Base-by-base conservation (phyloP, 2,888 invertebrate genomes). In the Odontomyia ornata region DNA sequence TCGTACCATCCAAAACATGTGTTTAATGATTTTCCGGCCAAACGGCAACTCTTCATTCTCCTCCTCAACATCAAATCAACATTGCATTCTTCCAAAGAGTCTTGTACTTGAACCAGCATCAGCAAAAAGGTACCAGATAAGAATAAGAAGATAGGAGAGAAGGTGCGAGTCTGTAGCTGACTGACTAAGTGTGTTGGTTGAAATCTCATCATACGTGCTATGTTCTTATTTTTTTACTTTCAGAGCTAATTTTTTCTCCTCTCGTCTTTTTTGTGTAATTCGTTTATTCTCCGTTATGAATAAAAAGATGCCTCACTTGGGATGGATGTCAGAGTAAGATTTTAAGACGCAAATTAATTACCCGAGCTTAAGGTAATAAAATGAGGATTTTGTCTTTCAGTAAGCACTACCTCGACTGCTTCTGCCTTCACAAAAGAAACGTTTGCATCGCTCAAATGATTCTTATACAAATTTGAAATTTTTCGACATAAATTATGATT, bases 351-450 rank as follows among this genome's bases (percentile, higher is more conserved):
- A 73, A 73, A 73, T 73, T 73, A 73, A 73, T 73, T 60, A 73
- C 73, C 57, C 23, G 52, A 57, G 73, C 73, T 73, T 73, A 73
- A 73, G 73, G 73, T 73, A 73, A 73, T 73, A 73, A 73, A 73
- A 30, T 73, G 73, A 7, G 60, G 73, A 73, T 57, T 73, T 73
- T 23, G 69, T 46, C 9, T 69, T 47, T 3, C 7, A 69, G 15
- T 47, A 36, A 36, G 36, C 36, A 65, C 65, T 65, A 25, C 62
- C n/a, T n/a, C 18, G 21, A 65, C 28, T 30, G n/a, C 43, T 65
- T n/a, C 11, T 15, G 52, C 52, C 5, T n/a, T 21, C 21, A 11
- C 11, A 36, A 65, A 65, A 15, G 36, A 36, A 36, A 3, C 5
- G 9, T 9, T 36, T 36, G 3, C 36, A 36, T 36, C 36, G 3